phyloP scores from a whole-genome alignment of 2,113 vertebrate species.

The Oryzias javanicus region DNA sequence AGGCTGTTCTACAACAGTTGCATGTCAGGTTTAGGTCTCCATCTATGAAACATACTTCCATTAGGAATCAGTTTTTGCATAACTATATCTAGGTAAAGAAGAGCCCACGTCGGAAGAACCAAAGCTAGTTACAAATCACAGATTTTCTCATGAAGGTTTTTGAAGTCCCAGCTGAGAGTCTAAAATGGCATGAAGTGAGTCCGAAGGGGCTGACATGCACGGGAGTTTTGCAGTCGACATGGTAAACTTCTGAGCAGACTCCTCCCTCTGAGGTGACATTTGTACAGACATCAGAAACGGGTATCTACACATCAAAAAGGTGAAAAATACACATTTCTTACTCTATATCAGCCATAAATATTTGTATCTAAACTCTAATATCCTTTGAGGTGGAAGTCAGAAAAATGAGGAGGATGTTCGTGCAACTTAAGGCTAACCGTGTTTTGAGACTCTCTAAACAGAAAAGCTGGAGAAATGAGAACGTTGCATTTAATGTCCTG shows the following conservation, averaged over 20 bases:
- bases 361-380: too few relatives aligned
- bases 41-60: conserved; percentile 63
- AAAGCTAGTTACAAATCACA: conserved; percentile 36
- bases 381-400: background rate
- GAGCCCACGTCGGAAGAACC: conserved; percentile 55
- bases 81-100: conserved; percentile 70
- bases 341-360: too few relatives aligned
- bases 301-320: conserved; percentile 2
- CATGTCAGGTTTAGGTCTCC: conserved; percentile 53
- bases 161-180: conserved; percentile 34
- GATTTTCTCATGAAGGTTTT: conserved; percentile 25
- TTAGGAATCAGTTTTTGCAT: conserved; percentile 73
- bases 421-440: background rate
- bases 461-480: conserved; percentile 12
- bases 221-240: conserved; percentile 49
- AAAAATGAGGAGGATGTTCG: conserved; percentile 1
- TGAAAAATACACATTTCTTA: background rate
- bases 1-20: conserved; percentile 22
- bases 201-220: background rate
- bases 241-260: conserved; percentile 10
- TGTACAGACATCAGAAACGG: background rate
- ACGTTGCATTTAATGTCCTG: conserved; percentile 23
- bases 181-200: conserved; percentile 24
- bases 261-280: conserved; percentile 15
- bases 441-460: conserved; percentile 23